Evolutionary conservation across 2,113 vertebrate genomes (phyloP).

Genomic region (Calidris pygmaea): DNA sequence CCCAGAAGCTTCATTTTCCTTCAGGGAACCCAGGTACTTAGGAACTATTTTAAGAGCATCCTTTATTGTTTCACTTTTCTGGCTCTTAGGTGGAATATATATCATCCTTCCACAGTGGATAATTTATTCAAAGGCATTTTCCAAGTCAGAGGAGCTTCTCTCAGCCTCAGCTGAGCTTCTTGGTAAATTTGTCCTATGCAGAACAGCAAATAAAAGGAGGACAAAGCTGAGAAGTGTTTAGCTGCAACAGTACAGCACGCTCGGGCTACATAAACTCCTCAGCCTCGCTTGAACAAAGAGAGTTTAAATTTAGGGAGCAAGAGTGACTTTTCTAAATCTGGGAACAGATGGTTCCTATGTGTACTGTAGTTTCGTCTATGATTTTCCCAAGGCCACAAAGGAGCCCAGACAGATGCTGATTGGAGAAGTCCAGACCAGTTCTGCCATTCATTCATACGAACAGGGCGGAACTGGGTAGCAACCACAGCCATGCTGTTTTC

Average conservation of each 20-base stretch:
- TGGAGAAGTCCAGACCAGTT: not conserved
- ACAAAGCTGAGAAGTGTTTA: not conserved
- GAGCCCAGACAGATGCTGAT: not conserved
- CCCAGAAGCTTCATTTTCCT: not conserved
- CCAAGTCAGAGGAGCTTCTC: not conserved
- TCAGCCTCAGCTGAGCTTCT: not conserved
- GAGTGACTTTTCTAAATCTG: not conserved
- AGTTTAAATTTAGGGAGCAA: not conserved
- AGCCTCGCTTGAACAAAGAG: not conserved
- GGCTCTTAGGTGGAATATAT: not conserved
- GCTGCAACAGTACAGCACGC: not conserved
- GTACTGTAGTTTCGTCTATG: not conserved
- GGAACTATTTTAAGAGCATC: not conserved
- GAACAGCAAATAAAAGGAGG: slow-evolving; percentile 25
- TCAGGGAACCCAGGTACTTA: not conserved
- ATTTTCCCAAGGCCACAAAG: not conserved
- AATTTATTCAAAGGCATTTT: slow-evolving; percentile 50
- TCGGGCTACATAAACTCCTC: not conserved
- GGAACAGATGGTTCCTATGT: not conserved
- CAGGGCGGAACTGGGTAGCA: not conserved
- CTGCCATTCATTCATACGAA: not conserved
- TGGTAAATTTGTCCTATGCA: not conserved
- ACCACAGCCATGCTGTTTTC: not conserved
- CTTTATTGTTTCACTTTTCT: not conserved
- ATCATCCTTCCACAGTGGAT: not conserved